Evolutionary conservation across 2,113 vertebrate species (phyloP), one percentile per base, ranked within the genome.

Genomic region (Cyanistes caeruleus): DNA sequence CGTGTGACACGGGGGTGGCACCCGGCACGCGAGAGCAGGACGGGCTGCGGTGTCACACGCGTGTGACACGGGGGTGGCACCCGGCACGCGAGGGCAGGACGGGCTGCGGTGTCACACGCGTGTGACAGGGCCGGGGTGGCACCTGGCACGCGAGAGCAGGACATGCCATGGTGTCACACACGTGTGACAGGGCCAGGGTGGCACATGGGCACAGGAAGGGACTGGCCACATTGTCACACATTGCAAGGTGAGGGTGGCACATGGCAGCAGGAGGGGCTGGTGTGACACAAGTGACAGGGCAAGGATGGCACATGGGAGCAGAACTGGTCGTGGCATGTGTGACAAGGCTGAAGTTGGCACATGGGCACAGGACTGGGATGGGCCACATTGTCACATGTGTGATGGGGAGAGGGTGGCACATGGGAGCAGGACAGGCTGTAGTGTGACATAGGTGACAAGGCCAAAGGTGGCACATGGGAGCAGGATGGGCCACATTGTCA

Each of bases 101-200:
- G 1, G 22, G 22, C 41, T 2, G 1, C 0, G 2, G 24, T 43
- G 59, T 39, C 3, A 60, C 28, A 51, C 1, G 2, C 10, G 0
- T 53, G 60, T 78, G 76, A n/a, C 30, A n/a, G 3, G 46, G 30
- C 5, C 3, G 20, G 19, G 37, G 31, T 2, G 8, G 37, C 20
- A 44, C 60, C 2, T 15, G 31, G 48, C 35, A n/a, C 75, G 21
- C 0, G 0, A 1, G 48, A 52, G 48, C 37, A n/a, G 18, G 75
- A 53, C 0, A 1, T 51, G 1, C 49, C 13, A 6, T 2, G 1
- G 49, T 64, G 31, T 43, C 2, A 14, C 39, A 30, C 1, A 2
- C 3, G 1, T 28, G 53, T 56, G 41, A 46, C 48, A 58, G 3
- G 17, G 48, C 10, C 0, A 68, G 8, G 22, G 10, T 81, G n/a